Percentiles rank a stretch among this genome's conserved stretches.
Evolutionary conservation across 2,113 vertebrate species (phyloP).

Genomic region (Spermophilus dauricus): DNA sequence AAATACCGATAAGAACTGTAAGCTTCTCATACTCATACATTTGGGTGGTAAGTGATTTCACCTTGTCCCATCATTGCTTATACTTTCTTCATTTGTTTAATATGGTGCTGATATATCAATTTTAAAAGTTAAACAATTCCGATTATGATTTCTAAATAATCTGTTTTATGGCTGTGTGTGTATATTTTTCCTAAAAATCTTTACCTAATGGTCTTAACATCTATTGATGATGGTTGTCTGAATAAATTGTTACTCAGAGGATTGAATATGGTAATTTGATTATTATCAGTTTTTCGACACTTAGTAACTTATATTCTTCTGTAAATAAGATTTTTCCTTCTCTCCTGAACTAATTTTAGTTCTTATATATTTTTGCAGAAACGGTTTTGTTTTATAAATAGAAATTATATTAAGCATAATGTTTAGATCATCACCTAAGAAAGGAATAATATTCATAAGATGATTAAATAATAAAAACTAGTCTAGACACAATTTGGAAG

Average conservation of each 20-base stretch:
- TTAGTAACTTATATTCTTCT: not conserved
- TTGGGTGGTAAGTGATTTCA: not conserved
- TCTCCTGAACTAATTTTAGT: not conserved
- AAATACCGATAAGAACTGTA: not conserved
- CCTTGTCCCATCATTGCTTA: not conserved
- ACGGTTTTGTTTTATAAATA: not conserved
- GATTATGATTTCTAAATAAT: not conserved
- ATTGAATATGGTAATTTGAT: not conserved
- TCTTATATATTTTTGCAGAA: slow-evolving; percentile 13
- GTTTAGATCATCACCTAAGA: not conserved
- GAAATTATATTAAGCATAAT: not conserved
- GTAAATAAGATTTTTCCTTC: not conserved
- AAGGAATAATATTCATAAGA: not conserved
- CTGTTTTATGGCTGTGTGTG: not conserved
- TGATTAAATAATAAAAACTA: not conserved
- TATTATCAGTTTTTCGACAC: not conserved
- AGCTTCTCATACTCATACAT: not conserved
- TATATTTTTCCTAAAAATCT: not conserved
- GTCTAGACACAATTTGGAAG: not conserved
- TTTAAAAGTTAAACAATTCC: not conserved
- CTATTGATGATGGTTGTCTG: not conserved
- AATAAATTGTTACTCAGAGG: not conserved
- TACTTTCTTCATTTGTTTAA: not conserved
- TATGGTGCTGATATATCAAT: not conserved
- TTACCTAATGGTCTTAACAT: not conserved